Evolutionary conservation across 2,113 vertebrate species (phyloP).

Genomic region (Erpornis zantholeuca): DNA sequence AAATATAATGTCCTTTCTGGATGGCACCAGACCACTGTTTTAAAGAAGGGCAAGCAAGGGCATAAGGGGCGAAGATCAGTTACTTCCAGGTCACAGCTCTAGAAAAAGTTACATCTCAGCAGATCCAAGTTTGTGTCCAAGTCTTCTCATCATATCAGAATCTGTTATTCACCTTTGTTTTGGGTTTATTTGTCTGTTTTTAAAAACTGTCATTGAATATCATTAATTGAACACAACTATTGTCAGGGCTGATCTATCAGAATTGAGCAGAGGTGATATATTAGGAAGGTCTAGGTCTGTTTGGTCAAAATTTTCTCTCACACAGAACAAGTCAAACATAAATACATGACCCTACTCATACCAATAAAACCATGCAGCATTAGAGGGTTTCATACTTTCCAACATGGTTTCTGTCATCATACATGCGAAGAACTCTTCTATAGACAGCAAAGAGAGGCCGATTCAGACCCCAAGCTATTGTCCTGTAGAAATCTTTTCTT

Average conservation of each 20-base stretch:
- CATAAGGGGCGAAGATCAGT: not conserved
- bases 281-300: not conserved
- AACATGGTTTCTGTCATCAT: conserved; percentile 98
- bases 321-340: not conserved
- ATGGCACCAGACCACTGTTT: not conserved
- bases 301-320: not conserved
- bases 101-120: not conserved
- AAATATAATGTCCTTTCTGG: not conserved
- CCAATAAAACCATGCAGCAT: conserved; percentile 63
- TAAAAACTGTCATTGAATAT: not conserved
- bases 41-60: not conserved
- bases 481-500: conserved; percentile 98
- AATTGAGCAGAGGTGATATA: not conserved
- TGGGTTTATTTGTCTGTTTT: not conserved
- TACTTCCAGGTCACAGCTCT: not conserved
- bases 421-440: conserved; percentile 96
- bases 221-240: not conserved
- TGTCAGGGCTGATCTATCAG: not conserved
- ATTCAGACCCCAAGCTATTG: conserved; percentile 94
- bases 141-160: not conserved
- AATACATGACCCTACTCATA: conserved; percentile 28
- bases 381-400: conserved; percentile 89
- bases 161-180: not conserved
- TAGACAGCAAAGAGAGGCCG: conserved; percentile 97
- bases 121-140: not conserved